Evolutionary conservation across 2,113 vertebrate species (phyloP).

Genomic region (Seriola quinqueradiata): DNA sequence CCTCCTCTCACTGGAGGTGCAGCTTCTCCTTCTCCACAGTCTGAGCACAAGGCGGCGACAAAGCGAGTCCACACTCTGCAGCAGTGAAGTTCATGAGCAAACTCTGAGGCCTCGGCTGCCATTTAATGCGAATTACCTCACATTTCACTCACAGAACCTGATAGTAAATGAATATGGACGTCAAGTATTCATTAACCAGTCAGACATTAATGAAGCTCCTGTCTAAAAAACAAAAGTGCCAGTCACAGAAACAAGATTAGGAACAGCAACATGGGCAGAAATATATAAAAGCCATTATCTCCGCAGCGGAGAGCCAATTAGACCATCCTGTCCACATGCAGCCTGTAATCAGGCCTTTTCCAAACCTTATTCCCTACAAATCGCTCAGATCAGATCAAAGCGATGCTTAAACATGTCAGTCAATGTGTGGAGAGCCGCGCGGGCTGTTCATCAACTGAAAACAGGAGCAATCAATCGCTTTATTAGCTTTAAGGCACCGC

Average conservation of each 20-base stretch:
- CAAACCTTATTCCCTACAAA: constrained; percentile 47
- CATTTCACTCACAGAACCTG: not conserved
- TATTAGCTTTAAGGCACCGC: constrained; percentile 85
- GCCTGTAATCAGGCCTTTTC: constrained; percentile 41
- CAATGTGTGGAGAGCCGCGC: constrained; percentile 80
- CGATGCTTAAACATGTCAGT: constrained; percentile 86
- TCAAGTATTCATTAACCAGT: not conserved
- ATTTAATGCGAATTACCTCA: not conserved
- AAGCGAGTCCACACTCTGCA: constrained; percentile 43
- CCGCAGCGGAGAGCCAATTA: constrained; percentile 17
- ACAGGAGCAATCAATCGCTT: constrained; percentile 90
- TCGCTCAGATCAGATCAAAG: constrained; percentile 80
- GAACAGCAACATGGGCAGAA: no score
- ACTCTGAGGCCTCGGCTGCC: constrained; percentile 40
- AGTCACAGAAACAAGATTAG: no score
- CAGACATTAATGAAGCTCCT: not conserved
- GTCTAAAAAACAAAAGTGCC: not conserved
- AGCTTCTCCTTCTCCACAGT: not conserved
- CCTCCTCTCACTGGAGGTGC: not conserved
- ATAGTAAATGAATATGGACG: not conserved
- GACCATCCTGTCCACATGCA: constrained; percentile 18
- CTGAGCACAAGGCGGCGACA: constrained; percentile 84
- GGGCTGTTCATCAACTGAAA: constrained; percentile 90
- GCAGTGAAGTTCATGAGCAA: constrained; percentile 8
- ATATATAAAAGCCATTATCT: not conserved